Conservation (phyloP, 2,888 invertebrate genomes). For the Volucella bombylans region DNA sequence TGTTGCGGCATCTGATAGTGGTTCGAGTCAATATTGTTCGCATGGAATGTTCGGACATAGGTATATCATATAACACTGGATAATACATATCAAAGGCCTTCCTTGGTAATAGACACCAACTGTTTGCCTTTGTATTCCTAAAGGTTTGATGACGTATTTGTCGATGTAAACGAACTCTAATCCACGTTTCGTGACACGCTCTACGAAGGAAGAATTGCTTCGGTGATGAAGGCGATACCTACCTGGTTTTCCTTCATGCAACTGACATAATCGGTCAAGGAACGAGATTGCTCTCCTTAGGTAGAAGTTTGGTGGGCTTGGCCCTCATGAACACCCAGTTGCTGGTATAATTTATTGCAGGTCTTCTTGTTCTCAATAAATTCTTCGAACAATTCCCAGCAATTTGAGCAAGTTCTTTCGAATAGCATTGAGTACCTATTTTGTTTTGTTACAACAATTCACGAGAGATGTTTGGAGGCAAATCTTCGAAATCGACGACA, state of each 20-base stretch:
- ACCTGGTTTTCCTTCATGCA: too few species aligned
- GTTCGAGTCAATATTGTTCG: too few species aligned
- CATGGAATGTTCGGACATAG: too few species aligned
- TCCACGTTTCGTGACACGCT: conserved; percentile 98
- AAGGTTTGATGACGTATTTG: conserved; percentile 99
- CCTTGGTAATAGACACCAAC: conserved; percentile 98
- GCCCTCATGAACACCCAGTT: conserved; percentile 98
- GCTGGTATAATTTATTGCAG: too few species aligned
- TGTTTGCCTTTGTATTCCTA: conserved; percentile 99
- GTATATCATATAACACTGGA: too few species aligned
- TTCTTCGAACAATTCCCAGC: conserved; percentile 97
- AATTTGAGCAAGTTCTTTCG: conserved; percentile 99
- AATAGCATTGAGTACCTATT: conserved; percentile 98
- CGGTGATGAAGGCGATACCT: too few species aligned
- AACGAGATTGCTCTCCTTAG: conserved; percentile 96
- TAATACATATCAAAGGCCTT: conserved; percentile 90
- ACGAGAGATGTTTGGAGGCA: conserved; percentile 99
- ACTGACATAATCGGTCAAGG: conserved; percentile 95
- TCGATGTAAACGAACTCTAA: conserved; percentile 99
- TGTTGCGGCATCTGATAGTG: too few species aligned
- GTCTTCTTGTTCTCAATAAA: conserved; percentile 97
- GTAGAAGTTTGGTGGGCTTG: conserved; percentile 95
- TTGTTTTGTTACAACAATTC: conserved; percentile 99
- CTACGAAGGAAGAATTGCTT: conserved; percentile 96
- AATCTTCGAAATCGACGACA: conserved; percentile 94